Base-by-base conservation (phyloP, 2,888 invertebrate genomes). In the Diplolepis rosae region DNA sequence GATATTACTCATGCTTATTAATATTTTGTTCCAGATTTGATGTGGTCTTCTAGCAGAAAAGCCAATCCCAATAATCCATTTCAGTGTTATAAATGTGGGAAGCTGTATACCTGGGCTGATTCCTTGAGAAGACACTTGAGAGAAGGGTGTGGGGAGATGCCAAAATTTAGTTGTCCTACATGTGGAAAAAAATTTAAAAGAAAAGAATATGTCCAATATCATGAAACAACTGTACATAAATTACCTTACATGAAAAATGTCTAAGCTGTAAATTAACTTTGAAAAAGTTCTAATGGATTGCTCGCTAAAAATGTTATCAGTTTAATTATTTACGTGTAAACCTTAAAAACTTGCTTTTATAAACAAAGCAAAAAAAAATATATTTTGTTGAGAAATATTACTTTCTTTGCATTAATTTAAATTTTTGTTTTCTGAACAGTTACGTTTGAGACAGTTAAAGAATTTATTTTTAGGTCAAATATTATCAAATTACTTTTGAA, bases 111-210 rank as follows among this genome's bases (percentile, higher is more conserved):
- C 18, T 65, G 61, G 61, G 35, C 35, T 30, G 69, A 69, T 5
- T 69, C 69, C 2, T 24, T 65, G 28, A 69, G 39, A 18, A 50
- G 69, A 11, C 69, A 69, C 15, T 50, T 69, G 9, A 65, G 69
- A 50, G 69, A 69, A 39, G 42, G 39, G 24, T 87, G 87, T 74
- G 86, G 85, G 1, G 81, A 80, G 67, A 85, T 84, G 69, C 89
- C 89, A 6, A 83, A 82, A 68, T 90, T 89, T 76, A 69, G 71
- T 35, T 89, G 89, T 72, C 65, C 75, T 22, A 70, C 83, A 32
- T 89, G 89, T 72, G 83, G 80, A 15, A 79, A 81, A 74, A 82
- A 79, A 73, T 87, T 87, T 77, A 84, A 84, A 65, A 84, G 86
- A 77, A 86, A 86, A 45, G 84, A 87, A 45, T 85, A 85, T 66